phyloP scores from a whole-genome alignment of 2,113 vertebrate genomes.

The Cygnus buccinator region DNA sequence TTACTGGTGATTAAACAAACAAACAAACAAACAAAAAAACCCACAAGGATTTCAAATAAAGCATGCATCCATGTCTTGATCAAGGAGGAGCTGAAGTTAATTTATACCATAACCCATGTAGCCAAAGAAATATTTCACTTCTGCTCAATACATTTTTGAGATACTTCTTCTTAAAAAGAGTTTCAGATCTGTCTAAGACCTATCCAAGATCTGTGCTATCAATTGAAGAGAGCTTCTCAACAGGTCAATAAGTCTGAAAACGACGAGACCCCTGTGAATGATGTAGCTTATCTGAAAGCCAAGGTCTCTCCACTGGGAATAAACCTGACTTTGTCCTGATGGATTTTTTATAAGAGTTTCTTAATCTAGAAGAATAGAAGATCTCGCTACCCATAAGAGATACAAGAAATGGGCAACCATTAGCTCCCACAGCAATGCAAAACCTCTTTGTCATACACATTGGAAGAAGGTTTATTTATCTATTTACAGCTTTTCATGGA shows the following conservation, averaged over 20 bases:
- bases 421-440: accelerated
- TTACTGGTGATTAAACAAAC: not conserved
- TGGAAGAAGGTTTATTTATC: not conserved
- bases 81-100: not conserved
- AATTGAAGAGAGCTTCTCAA: not conserved
- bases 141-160: not conserved
- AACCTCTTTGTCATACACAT: accelerated
- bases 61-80: not conserved
- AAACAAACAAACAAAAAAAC: not conserved
- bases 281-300: not conserved
- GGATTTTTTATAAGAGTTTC: not conserved
- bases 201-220: not conserved
- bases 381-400: not conserved
- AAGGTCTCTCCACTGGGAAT: not conserved
- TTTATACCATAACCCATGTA: not conserved
- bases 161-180: not conserved
- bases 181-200: not conserved
- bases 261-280: not conserved
- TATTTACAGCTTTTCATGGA: not conserved
- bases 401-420: not conserved
- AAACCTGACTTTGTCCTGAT: not conserved
- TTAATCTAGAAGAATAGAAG: not conserved
- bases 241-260: not conserved
- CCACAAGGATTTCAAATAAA: not conserved
- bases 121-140: not conserved